These are phyloP conservation scores for Caprella mutica DNA, from an alignment of 2,888 invertebrate genomes.

Conservation along the genomic window DNA sequence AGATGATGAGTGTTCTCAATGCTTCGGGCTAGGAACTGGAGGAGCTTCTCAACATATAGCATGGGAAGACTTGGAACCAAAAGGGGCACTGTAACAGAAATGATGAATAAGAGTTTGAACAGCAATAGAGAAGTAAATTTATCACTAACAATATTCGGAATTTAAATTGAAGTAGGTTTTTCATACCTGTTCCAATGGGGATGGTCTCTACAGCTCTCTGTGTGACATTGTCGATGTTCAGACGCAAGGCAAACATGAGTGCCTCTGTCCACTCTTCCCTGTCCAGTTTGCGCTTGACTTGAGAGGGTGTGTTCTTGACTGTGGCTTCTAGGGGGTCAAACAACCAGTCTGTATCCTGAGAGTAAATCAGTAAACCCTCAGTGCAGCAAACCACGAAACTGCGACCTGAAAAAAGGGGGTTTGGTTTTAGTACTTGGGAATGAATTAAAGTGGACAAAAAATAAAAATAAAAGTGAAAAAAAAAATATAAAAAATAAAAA, in stretches of 20 bases:
- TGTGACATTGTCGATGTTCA: slow-evolving; percentile 67
- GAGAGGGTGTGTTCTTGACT: slow-evolving; percentile 64
- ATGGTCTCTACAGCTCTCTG: slow-evolving; percentile 70
- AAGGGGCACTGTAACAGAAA: slow-evolving; percentile 57
- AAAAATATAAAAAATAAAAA: background rate
- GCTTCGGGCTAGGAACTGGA: slow-evolving; percentile 57
- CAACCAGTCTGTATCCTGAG: slow-evolving; percentile 60
- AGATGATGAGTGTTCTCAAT: slow-evolving; percentile 69
- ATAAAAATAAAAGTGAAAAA: too few species aligned
- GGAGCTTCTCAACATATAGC: slow-evolving; percentile 60
- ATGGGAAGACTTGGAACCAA: slow-evolving; percentile 58
- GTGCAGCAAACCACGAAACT: slow-evolving; percentile 88
- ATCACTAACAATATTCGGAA: background rate
- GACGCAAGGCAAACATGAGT: slow-evolving; percentile 67
- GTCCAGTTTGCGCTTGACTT: slow-evolving; percentile 50
- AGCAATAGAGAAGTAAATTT: background rate
- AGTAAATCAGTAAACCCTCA: slow-evolving; percentile 85
- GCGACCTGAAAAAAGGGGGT: slow-evolving; percentile 49
- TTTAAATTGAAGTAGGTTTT: slow-evolving; percentile 14
- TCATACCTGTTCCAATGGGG: slow-evolving; percentile 61
- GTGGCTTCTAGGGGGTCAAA: slow-evolving; percentile 92
- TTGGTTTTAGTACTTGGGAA: background rate
- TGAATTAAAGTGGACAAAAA: too few species aligned
- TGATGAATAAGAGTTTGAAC: slow-evolving; percentile 27
- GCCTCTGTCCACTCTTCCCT: slow-evolving; percentile 56